phyloP scores from a whole-genome alignment of 2,797 vertebrate genomes.

The Tragopan temminckii region DNA sequence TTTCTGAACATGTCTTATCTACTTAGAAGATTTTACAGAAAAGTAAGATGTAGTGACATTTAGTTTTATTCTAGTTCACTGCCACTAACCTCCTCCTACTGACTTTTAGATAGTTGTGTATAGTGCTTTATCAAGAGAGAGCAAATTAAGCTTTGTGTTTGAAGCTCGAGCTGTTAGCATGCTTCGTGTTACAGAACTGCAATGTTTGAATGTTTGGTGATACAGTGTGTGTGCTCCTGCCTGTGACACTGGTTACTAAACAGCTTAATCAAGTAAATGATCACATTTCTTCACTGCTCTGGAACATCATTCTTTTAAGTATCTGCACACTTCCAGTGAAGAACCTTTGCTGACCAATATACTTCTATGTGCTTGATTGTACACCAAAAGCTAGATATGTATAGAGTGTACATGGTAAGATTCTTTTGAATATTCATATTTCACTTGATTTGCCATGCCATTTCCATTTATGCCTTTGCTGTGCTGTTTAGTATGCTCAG shows the following conservation, averaged over 20 bases:
- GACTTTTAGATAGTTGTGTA: conserved; percentile 47
- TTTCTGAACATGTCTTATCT: conserved; percentile 81
- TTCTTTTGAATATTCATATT: not conserved
- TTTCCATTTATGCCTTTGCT: not conserved
- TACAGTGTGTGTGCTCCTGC: not conserved
- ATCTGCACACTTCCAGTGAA: not conserved
- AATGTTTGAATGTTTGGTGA: not conserved
- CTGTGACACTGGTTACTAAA: not conserved
- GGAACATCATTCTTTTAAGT: not conserved
- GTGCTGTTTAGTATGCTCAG: conserved; percentile 17
- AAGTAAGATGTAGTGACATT: conserved; percentile 83
- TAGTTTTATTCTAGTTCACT: conserved; percentile 83
- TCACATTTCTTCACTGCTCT: not conserved
- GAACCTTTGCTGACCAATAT: not conserved
- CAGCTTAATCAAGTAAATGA: not conserved
- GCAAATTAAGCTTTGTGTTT: not conserved
- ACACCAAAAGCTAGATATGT: not conserved
- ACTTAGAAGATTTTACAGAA: conserved; percentile 78
- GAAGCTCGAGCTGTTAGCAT: not conserved
- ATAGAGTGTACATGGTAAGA: not conserved
- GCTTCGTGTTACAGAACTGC: not conserved
- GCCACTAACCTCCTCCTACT: conserved; percentile 75
- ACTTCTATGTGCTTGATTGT: not conserved
- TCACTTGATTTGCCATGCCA: not conserved
- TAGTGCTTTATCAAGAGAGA: conserved; percentile 39